Evolutionary conservation across 1,140 invertebrate genomes (phyloP), one percentile per base, ranked within the genome.

Genomic region (Neodiprion fabricii): DNA sequence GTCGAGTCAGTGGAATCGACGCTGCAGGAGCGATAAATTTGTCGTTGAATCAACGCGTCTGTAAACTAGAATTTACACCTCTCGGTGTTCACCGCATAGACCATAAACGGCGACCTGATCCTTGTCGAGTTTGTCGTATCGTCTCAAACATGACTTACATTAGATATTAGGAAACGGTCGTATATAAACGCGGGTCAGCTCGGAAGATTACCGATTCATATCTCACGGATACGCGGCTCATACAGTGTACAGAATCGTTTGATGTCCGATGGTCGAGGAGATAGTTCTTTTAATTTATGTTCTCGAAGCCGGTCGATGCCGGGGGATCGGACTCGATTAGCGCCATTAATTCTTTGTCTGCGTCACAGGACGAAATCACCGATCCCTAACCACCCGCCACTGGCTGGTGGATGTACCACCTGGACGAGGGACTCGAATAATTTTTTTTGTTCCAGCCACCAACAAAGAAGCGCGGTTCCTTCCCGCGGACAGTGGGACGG

Each of bases 1-100:
- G 28, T 40, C 5, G 28, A 40, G 28, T 40, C 28, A 40, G 28
- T 12, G 53, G n/a, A 17, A 7, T 12, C 5, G 75, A 71, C 12
- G 68, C 14, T 70, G 9, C 14, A 4, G 21, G 48, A 71, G 47
- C 70, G 70, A 71, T 71, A 71, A 71, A 71, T 50, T 71, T 50
- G 70, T 71, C 48, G 48, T 17, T 14, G 73, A 77, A 77, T 79
- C 76, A 76, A 72, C 73, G 72, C 48, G 72, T 74, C 76, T 76
- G 61, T 67, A 76, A 79, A 77, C 75, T 67, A 75, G 76, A 76
- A 79, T 79, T 79, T 78, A 79, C 78, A 78, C 77, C 76, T 79
- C 77, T 74, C 77, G 75, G 75, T 67, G 71, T 23, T 23, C 10
- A 14, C 14, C 74, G 74, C 74, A 71, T 14, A 17, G 53, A 17